These are phyloP conservation scores for Gobio occitaniae DNA, from an alignment of 2,797 vertebrate genomes.

Conservation along the genomic window DNA sequence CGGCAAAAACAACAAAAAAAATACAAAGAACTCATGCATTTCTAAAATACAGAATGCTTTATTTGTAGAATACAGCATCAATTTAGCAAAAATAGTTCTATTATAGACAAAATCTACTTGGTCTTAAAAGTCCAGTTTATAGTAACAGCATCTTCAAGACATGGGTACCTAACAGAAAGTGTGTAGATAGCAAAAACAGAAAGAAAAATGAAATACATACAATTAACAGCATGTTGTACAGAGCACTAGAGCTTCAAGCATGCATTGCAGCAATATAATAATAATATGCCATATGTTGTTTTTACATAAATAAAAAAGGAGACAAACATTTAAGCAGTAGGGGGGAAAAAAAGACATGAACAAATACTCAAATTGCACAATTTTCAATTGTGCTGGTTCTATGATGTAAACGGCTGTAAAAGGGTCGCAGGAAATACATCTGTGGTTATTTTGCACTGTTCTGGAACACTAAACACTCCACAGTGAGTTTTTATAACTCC, in stretches of 20 bases:
- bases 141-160: conserved; percentile 66
- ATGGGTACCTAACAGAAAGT: conserved; percentile 55
- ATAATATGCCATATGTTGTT: conserved; percentile 51
- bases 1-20: background rate
- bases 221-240: conserved; percentile 30
- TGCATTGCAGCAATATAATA: conserved; percentile 50
- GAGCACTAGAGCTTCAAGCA: conserved; percentile 50
- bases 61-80: conserved; percentile 73
- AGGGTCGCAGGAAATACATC: conserved; percentile 24
- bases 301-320: conserved; percentile 52
- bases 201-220: conserved; percentile 30
- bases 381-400: conserved; percentile 16
- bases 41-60: conserved; percentile 80
- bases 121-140: conserved; percentile 67
- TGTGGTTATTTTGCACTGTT: conserved; percentile 19
- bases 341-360: background rate
- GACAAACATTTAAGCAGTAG: conserved; percentile 44
- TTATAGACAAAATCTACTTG: conserved; percentile 75
- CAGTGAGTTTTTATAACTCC: conserved; percentile 23
- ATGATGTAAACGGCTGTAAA: conserved; percentile 41
- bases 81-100: conserved; percentile 79
- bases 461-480: conserved; percentile 14
- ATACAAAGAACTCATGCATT: conserved; percentile 51
- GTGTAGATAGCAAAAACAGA: conserved; percentile 23
- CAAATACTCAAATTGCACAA: conserved; percentile 19